Base-by-base conservation (phyloP, 92 coral and sea anemone species). In the Chrysogorgia sp. region DNA sequence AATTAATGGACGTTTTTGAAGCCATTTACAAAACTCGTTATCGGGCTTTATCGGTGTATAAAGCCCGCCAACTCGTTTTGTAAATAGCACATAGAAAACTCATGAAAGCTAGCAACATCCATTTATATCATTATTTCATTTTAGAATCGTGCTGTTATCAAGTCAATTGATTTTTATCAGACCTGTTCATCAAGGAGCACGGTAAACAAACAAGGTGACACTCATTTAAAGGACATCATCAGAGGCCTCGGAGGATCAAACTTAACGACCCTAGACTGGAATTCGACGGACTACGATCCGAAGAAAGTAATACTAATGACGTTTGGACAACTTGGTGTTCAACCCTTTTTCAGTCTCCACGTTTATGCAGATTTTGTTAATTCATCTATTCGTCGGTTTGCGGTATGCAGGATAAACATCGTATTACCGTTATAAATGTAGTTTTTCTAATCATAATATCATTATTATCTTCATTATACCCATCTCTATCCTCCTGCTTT, bases 81-180 rank as follows among this genome's bases (percentile, higher is more conserved):
- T n/a, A n/a, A n/a, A n/a, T n/a, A n/a, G n/a, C n/a, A n/a, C n/a
- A n/a, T n/a, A n/a, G n/a, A n/a, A n/a, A n/a, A n/a, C n/a, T n/a
- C n/a, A n/a, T n/a, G n/a, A n/a, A n/a, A n/a, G n/a, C n/a, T n/a
- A n/a, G n/a, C n/a, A n/a, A n/a, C n/a, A n/a, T n/a, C n/a, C n/a
- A n/a, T n/a, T n/a, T n/a, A n/a, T n/a, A n/a, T n/a, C n/a, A n/a
- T 37, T 37, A 37, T 0, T 71, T 52, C 29, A 6, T 33, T 56
- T 25, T 41, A 72, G 79, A 52, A 72, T 23, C 63, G 65, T 0
- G 79, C 79, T 25, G 79, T 72, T 12, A 53, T 56, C 7, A 72
- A 72, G 55, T 28, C 79, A 72, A 72, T 72, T 23, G 50, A 72
- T 35, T 72, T 49, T 59, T 72, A 72, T 41, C 79, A 56, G 1